Percentiles rank a stretch among this genome's conserved stretches.
Evolutionary conservation across 2,888 invertebrate species (phyloP).

Genomic region (Ernsta delagoae): DNA sequence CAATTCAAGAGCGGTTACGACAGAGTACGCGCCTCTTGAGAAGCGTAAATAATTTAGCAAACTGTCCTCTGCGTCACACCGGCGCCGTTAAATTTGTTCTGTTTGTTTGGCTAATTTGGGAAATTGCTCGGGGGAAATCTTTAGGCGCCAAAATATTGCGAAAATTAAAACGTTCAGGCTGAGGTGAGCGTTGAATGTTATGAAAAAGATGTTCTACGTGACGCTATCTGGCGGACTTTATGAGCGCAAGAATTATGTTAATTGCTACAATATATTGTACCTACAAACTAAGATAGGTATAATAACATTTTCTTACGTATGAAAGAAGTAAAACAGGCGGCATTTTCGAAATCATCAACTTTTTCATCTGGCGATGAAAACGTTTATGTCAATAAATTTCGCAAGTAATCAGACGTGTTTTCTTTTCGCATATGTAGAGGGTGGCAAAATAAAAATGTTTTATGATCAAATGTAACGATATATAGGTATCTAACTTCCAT

Average conservation of each 20-base stretch:
- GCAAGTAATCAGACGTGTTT: slow-evolving; percentile 13
- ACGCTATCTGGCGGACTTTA: neutral
- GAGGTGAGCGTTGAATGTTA: slow-evolving; percentile 50
- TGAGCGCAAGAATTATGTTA: neutral
- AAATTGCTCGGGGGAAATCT: slow-evolving; percentile 66
- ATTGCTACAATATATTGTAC: neutral
- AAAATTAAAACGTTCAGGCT: slow-evolving; percentile 55
- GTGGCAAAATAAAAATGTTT: slow-evolving; percentile 18
- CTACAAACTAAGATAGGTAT: no score
- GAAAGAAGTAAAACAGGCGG: no score
- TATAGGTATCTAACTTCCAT: slow-evolving; percentile 7
- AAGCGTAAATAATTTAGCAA: slow-evolving; percentile 70
- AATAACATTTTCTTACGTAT: no score
- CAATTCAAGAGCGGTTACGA: slow-evolving; percentile 50
- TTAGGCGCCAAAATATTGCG: slow-evolving; percentile 53
- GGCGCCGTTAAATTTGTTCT: slow-evolving; percentile 67
- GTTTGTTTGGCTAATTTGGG: slow-evolving; percentile 72
- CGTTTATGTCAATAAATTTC: neutral
- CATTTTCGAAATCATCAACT: neutral
- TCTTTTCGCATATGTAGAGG: slow-evolving; percentile 1
- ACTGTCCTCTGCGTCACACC: slow-evolving; percentile 63
- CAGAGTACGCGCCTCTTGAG: slow-evolving; percentile 59
- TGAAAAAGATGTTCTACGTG: slow-evolving; percentile 42
- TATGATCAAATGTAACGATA: slow-evolving; percentile 22
- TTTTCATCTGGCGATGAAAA: neutral